A percentile compares a stretch with the other conserved stretches of the same genome.
Evolutionary conservation across 2,797 vertebrate species (phyloP).

Genomic region (Cichlasoma orientale): DNA sequence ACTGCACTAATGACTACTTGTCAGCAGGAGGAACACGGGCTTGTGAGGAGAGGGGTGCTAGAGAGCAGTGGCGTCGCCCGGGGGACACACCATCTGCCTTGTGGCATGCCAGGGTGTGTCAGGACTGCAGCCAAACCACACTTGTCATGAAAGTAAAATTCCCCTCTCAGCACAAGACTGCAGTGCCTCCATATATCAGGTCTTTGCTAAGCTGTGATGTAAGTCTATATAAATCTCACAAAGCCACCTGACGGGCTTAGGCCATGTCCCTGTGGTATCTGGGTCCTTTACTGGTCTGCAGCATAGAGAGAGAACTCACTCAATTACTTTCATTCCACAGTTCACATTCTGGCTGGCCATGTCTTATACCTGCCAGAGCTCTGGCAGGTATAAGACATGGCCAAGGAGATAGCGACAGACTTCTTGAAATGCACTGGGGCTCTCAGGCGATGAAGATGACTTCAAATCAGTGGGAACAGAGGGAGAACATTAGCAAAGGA

Average conservation of each 20-base stretch:
- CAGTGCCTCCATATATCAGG: constrained; percentile 50
- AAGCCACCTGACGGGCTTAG: constrained; percentile 50
- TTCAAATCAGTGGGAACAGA: constrained; percentile 61
- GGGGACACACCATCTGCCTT: constrained; percentile 80
- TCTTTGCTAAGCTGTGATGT: constrained; percentile 44
- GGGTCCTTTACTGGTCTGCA: constrained; percentile 41
- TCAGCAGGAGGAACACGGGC: constrained; percentile 64
- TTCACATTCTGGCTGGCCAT: constrained; percentile 40
- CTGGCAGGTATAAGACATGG: constrained; percentile 13
- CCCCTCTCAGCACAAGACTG: constrained; percentile 51
- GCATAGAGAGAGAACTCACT: constrained; percentile 41
- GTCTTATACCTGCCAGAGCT: constrained; percentile 60
- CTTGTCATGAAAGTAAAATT: constrained; percentile 76
- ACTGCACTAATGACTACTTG: constrained; percentile 59
- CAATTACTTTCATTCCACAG: constrained; percentile 56
- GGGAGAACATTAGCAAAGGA: constrained; percentile 54
- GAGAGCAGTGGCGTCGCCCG: constrained; percentile 45
- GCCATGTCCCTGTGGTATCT: constrained; percentile 33
- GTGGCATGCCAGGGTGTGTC: constrained; percentile 77
- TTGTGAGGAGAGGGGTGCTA: constrained; percentile 46
- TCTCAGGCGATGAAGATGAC: constrained; percentile 40
- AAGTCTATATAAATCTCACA: constrained; percentile 53
- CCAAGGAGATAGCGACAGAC: constrained; percentile 22
- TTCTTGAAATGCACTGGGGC: constrained; percentile 59
- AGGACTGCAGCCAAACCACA: constrained; percentile 74